Percentiles rank a stretch among this genome's conserved stretches.
These are phyloP conservation scores for Cacatua alba DNA, from an alignment of 2,113 vertebrate genomes.

Conservation along the genomic window DNA sequence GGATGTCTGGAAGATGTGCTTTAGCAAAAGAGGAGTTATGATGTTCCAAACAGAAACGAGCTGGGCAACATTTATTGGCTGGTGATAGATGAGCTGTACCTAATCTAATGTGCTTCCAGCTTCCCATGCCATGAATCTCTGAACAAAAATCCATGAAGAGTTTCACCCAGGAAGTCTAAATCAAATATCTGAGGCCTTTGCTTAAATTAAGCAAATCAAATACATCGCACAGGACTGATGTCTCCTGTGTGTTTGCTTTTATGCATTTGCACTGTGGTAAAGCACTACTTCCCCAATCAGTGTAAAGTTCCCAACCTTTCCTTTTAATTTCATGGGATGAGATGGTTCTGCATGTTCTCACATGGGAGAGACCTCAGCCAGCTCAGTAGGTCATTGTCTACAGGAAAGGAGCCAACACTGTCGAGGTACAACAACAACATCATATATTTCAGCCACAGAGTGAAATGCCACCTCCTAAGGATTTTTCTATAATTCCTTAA, in stretches of 20 bases:
- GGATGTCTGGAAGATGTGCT: not conserved
- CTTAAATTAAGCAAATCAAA: not conserved
- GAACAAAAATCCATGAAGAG: not conserved
- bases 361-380: not conserved
- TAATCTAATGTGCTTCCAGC: not conserved
- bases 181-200: not conserved
- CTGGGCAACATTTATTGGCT: not conserved
- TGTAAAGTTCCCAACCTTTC: not conserved
- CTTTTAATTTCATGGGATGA: not conserved
- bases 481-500: not conserved
- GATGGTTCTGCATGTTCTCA: not conserved
- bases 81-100: not conserved
- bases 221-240: not conserved
- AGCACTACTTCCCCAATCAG: accelerated
- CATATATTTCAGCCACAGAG: not conserved
- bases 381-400: not conserved
- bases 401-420: not conserved
- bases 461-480: not conserved
- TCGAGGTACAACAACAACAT: not conserved
- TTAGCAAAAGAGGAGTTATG: conserved; percentile 10
- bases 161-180: conserved; percentile 25
- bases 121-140: conserved; percentile 24
- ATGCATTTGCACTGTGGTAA: not conserved
- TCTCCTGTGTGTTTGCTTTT: not conserved
- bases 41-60: conserved; percentile 13